A percentile compares a stretch with the other conserved stretches of the same genome.
Evolutionary conservation across 2,888 invertebrate genomes (phyloP).

Genomic region (Ormyrus pomaceus): DNA sequence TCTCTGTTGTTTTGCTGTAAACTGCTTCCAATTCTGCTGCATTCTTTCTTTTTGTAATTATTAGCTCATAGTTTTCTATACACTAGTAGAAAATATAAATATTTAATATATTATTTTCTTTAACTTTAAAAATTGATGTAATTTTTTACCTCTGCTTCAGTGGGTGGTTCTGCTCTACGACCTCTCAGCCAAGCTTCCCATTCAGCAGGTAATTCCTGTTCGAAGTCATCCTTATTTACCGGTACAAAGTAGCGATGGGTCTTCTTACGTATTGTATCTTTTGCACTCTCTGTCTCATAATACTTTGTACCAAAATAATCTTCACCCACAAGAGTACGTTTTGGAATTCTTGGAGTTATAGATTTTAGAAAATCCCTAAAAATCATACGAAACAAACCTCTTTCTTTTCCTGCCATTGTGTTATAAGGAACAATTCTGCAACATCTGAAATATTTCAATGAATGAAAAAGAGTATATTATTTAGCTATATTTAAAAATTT

Average conservation of each 20-base stretch:
- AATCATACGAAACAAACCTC: slow-evolving; percentile 74
- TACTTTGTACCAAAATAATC: slow-evolving; percentile 91
- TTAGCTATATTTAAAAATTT: too few species aligned
- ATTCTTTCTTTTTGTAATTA: slow-evolving; percentile 85
- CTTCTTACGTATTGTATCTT: slow-evolving; percentile 72
- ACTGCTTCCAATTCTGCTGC: slow-evolving; percentile 83
- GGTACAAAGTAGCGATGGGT: slow-evolving; percentile 86
- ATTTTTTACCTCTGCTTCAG: slow-evolving; percentile 81
- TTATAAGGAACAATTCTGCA: not conserved
- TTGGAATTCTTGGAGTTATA: slow-evolving; percentile 73
- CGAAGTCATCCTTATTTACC: slow-evolving; percentile 80
- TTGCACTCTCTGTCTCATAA: slow-evolving; percentile 79
- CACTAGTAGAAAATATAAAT: slow-evolving; percentile 35
- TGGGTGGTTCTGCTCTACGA: slow-evolving; percentile 82
- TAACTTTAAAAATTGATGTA: not conserved
- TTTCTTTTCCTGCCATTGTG: slow-evolving; percentile 66
- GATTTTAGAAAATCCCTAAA: slow-evolving; percentile 82
- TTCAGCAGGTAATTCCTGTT: slow-evolving; percentile 87
- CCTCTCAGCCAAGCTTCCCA: slow-evolving; percentile 92
- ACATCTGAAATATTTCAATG: slow-evolving; percentile 20
- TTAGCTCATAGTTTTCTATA: slow-evolving; percentile 82
- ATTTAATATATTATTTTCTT: not conserved
- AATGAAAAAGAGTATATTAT: too few species aligned
- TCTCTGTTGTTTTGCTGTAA: slow-evolving; percentile 75
- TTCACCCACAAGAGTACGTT: slow-evolving; percentile 79